Evolutionary conservation across 1,140 invertebrate genomes (phyloP).

Genomic region (Temnothorax curvispinosus): DNA sequence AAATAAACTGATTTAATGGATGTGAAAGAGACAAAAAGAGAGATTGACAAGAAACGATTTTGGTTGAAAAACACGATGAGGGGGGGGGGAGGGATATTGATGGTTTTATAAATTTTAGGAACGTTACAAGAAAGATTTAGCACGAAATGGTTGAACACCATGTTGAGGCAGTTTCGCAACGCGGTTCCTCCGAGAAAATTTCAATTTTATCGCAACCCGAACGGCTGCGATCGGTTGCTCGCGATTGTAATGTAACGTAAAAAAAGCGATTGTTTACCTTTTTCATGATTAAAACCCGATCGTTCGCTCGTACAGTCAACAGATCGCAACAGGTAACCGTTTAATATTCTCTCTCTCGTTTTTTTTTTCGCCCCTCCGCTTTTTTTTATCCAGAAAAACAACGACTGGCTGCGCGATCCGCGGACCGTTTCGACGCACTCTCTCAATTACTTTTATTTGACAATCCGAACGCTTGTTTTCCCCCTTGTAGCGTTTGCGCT

Average conservation of each 20-base stretch:
- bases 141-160: background rate
- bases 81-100: background rate
- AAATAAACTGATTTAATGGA: conserved; percentile 27
- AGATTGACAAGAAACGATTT: background rate
- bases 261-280: conserved; percentile 42
- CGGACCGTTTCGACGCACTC: conserved; percentile 58
- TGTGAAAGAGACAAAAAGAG: background rate
- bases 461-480: conserved; percentile 67
- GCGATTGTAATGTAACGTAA: conserved; percentile 36
- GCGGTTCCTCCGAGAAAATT: background rate
- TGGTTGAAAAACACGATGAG: background rate
- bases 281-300: conserved; percentile 59
- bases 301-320: conserved; percentile 51
- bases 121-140: background rate
- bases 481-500: conserved; percentile 74
- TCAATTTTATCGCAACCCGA: background rate
- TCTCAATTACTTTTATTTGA: conserved; percentile 64
- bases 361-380: background rate
- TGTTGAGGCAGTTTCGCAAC: background rate
- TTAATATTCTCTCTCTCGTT: conserved; percentile 55
- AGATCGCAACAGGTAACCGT: conserved; percentile 62
- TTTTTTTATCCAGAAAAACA: conserved; percentile 59
- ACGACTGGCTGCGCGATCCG: conserved; percentile 54
- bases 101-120: background rate
- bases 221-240: background rate